These are phyloP conservation scores for Prietella phreatophila DNA, from an alignment of 2,113 vertebrate genomes.

Conservation along the genomic window DNA sequence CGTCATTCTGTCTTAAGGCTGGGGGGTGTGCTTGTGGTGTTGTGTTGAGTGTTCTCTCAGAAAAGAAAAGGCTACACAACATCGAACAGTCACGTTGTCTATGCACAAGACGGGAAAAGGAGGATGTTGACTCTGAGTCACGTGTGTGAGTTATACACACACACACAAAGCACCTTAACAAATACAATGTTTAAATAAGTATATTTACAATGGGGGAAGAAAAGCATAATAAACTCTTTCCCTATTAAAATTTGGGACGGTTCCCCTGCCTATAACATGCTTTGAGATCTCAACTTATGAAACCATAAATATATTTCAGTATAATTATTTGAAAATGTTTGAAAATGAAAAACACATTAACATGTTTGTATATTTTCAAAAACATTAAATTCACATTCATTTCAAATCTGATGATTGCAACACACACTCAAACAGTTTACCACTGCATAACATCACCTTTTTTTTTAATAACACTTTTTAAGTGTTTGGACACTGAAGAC, in stretches of 20 bases:
- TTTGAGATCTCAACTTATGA: background rate
- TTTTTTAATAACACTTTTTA: too few species aligned
- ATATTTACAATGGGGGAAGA: background rate
- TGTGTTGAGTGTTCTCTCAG: background rate
- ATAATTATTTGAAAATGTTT: background rate
- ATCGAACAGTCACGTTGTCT: background rate
- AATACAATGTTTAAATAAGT: background rate
- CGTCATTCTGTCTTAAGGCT: background rate
- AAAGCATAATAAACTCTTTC: background rate
- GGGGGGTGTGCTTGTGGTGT: background rate
- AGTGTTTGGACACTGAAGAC: too few species aligned
- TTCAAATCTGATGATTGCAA: too few species aligned
- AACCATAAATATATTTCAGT: background rate
- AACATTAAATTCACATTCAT: too few species aligned
- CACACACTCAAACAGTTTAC: too few species aligned
- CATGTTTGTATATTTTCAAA: too few species aligned
- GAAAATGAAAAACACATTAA: too few species aligned
- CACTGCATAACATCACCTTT: too few species aligned
- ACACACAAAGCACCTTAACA: background rate
- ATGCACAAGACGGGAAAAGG: background rate
- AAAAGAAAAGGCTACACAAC: too few species aligned
- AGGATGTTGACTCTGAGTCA: conserved; percentile 4
- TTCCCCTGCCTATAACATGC: too few species aligned
- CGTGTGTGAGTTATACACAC: background rate
- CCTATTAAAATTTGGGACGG: background rate